phyloP scores from a whole-genome alignment of 2,888 invertebrate species.

The Sericinus montela region DNA sequence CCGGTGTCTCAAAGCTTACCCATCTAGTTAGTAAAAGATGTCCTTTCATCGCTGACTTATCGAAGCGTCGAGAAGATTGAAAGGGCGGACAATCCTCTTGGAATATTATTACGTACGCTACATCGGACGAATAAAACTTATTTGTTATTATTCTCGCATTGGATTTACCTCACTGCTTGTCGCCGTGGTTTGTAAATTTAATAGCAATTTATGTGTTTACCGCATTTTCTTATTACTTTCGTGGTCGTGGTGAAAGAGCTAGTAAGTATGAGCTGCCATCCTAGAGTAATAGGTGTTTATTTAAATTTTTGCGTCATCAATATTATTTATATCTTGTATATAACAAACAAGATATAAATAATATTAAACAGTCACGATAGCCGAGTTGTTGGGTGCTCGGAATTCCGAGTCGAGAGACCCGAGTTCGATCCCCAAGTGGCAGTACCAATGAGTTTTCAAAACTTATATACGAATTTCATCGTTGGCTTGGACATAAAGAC shows the following conservation, averaged over 20 bases:
- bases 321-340: too few species aligned
- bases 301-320: too few species aligned
- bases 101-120: conserved; percentile 12
- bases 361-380: too few species aligned
- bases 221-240: neutral
- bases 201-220: neutral
- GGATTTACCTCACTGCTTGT: neutral
- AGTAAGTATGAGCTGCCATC: too few species aligned
- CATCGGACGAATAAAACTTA: conserved; percentile 14
- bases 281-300: too few species aligned
- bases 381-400: too few species aligned
- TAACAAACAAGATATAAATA: too few species aligned
- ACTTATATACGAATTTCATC: too few species aligned
- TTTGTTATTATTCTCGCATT: conserved; percentile 14
- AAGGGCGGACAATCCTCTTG: conserved; percentile 16
- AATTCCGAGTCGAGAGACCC: too few species aligned
- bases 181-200: conserved; percentile 1
- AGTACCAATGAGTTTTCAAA: too few species aligned
- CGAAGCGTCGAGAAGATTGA: conserved; percentile 17
- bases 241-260: neutral
- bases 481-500: too few species aligned
- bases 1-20: conserved; percentile 6
- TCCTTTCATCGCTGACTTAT: conserved; percentile 17
- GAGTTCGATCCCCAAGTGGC: too few species aligned
- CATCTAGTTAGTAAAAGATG: conserved; percentile 12